Evolutionary conservation across 2,797 vertebrate genomes (phyloP).

Genomic region (Micropoecilia bifurca): DNA sequence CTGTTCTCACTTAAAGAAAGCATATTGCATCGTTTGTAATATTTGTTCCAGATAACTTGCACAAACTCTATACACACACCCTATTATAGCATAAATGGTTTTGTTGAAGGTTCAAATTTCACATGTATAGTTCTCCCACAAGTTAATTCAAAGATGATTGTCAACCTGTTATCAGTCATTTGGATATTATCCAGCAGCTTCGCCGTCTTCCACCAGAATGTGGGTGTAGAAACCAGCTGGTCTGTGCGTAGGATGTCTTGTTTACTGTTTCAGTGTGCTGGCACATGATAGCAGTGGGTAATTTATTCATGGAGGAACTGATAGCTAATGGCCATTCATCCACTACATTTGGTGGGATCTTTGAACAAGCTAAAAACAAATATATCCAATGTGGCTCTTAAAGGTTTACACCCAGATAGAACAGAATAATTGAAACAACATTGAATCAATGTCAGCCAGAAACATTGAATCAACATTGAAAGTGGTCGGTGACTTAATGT

Average conservation of each 20-base stretch:
- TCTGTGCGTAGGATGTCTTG: constrained; percentile 78
- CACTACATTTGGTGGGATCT: constrained; percentile 24
- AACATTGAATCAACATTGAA: too few relatives aligned
- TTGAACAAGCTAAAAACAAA: constrained; percentile 25
- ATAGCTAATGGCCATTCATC: constrained; percentile 20
- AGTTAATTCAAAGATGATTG: constrained; percentile 57
- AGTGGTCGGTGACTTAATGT: too few relatives aligned
- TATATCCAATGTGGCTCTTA: neutral
- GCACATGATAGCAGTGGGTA: constrained; percentile 57
- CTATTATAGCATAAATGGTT: neutral
- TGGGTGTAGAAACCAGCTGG: constrained; percentile 82
- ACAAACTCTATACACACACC: neutral
- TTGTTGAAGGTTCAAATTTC: neutral
- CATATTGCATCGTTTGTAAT: constrained; percentile 1
- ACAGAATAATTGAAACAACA: too few relatives aligned
- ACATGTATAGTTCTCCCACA: constrained; percentile 27
- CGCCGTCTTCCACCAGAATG: constrained; percentile 74
- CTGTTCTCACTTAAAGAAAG: constrained; percentile 22
- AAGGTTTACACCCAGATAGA: neutral
- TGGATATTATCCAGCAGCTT: constrained; percentile 71
- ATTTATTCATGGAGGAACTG: constrained; percentile 51
- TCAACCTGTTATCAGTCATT: constrained; percentile 69
- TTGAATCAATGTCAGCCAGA: too few relatives aligned
- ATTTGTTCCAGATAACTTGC: constrained; percentile 14
- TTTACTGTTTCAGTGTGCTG: constrained; percentile 76